Percentiles rank a stretch among this genome's conserved stretches.
phyloP scores from a whole-genome alignment of 2,113 vertebrate genomes.

The Clinocottus analis region DNA sequence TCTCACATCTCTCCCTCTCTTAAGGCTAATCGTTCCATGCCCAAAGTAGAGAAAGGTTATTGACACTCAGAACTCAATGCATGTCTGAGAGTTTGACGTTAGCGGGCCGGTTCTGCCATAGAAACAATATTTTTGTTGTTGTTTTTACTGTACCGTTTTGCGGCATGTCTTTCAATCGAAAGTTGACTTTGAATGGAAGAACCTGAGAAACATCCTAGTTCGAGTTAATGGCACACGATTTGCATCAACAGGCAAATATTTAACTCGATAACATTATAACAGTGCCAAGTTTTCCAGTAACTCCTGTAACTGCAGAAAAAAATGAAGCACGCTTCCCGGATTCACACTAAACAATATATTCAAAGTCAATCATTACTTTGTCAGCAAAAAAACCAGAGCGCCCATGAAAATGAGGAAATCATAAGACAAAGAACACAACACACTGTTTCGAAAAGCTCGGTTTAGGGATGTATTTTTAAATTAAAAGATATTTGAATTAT shows the following conservation, averaged over 20 bases:
- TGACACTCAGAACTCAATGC: conserved; percentile 65
- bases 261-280: neutral
- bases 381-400: neutral
- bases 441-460: too few species aligned
- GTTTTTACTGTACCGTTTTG: neutral
- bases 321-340: neutral
- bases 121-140: neutral
- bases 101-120: conserved; percentile 22
- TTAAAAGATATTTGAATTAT: too few species aligned
- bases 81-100: conserved; percentile 55
- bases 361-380: neutral
- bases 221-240: neutral
- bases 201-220: neutral
- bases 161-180: neutral
- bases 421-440: too few species aligned
- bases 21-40: conserved; percentile 54
- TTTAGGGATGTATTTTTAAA: too few species aligned
- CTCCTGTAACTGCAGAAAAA: neutral
- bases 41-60: conserved; percentile 58
- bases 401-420: neutral
- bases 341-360: neutral
- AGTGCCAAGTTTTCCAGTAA: too few species aligned
- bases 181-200: too few species aligned
- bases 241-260: neutral
- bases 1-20: conserved; percentile 9